Evolutionary conservation across 2,797 vertebrate genomes (phyloP), one percentile per base, ranked within the genome.

Genomic region (Aphelocoma californica): DNA sequence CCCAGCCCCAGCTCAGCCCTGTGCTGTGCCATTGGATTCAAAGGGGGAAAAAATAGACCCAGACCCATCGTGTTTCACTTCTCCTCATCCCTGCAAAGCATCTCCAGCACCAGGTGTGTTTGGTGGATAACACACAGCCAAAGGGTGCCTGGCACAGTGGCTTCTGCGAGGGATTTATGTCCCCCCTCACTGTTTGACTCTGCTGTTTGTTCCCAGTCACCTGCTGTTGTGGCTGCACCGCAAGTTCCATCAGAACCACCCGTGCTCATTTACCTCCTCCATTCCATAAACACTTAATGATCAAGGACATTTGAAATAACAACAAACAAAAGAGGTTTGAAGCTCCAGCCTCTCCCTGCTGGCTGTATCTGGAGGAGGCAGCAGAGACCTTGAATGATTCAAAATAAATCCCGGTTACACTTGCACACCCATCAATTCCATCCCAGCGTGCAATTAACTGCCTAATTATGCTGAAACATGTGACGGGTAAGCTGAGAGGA

Each of bases 401-500:
- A 51, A 72, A 77, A 80, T 95, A 94, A 96, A 96, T 90, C 96
- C 95, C 23, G 54, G 93, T 95, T 79, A 54, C 83, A 9, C 69
- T 23, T 0, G 10, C 81, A 51, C 45, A 44, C 18, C 9, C 93
- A 93, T 93, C 20, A 71, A 94, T 96, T 95, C 69, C 91, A 78
- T 72, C 84, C 71, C 34, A 4, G 73, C 0, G 5, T 94, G 87
- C 96, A 92, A 97, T 96, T 96, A 97, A 83, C 97, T 66, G 93
- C 94, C 93, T 97, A 94, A 97, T 96, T 97, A 96, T 8, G 89
- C 95, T 93, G 94, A 94, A 93, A 97, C 93, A 91, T 64, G 84
- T 70, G 34, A 50, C 0, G 4, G 92, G 50, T 7, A 2, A 80
- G 86, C 64, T 31, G 54, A 47, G 57, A 10, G 7, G 38, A 18